phyloP scores from a whole-genome alignment of 1,140 invertebrate species.

The Maniola jurtina region DNA sequence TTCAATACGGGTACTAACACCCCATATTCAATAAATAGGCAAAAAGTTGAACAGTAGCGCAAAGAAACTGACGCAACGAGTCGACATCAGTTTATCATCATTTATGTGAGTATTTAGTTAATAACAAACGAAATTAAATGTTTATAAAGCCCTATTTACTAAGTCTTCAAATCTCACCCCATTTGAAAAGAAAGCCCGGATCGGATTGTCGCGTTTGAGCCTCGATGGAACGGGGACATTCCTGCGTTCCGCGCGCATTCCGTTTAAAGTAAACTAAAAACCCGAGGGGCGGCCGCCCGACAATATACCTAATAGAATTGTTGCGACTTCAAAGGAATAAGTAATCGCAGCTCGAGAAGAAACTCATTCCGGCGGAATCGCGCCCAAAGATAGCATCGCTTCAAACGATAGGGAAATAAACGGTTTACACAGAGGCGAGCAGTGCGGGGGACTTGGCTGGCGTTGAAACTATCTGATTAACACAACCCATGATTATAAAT shows the following conservation, averaged over 20 bases:
- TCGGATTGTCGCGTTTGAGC: background rate
- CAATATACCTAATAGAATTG: slow-evolving; percentile 25
- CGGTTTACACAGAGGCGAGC: slow-evolving; percentile 6
- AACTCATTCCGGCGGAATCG: slow-evolving; percentile 47
- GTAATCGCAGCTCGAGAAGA: slow-evolving; percentile 36
- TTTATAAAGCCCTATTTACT: background rate
- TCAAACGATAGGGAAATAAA: slow-evolving; percentile 54
- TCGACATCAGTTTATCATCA: too few species aligned
- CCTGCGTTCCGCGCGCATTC: slow-evolving; percentile 23
- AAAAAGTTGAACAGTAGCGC: too few species aligned
- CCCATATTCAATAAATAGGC: too few species aligned
- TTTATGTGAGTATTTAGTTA: too few species aligned
- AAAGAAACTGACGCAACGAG: too few species aligned
- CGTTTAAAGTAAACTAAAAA: slow-evolving; percentile 25
- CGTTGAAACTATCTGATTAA: too few species aligned
- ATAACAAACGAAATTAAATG: too few species aligned
- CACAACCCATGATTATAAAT: too few species aligned
- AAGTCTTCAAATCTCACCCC: background rate
- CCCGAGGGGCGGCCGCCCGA: slow-evolving; percentile 13
- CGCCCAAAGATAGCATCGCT: slow-evolving; percentile 57
- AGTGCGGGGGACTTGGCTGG: too few species aligned
- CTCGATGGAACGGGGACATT: slow-evolving; percentile 14
- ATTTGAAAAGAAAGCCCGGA: background rate
- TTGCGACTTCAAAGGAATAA: slow-evolving; percentile 44
- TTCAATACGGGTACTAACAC: too few species aligned